Percentiles rank a stretch among this genome's conserved stretches.
Evolutionary conservation across 2,888 invertebrate genomes (phyloP).

Genomic region (Anorthoa munda): DNA sequence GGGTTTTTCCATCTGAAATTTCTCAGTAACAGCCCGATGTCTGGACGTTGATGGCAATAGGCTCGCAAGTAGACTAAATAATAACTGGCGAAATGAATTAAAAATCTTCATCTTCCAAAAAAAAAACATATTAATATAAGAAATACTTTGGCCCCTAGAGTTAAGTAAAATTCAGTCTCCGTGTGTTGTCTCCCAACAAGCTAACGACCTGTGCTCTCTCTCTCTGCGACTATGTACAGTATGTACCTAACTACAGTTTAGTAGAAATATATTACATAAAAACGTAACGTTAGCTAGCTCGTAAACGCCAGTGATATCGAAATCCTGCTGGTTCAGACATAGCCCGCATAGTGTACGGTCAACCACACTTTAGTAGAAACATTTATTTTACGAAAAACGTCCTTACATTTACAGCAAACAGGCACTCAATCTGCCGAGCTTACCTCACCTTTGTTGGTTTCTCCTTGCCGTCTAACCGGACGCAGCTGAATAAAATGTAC

Average conservation of each 20-base stretch:
- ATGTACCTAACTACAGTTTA: neutral
- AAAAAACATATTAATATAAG: too few species aligned
- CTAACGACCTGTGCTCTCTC: neutral
- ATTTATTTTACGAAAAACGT: neutral
- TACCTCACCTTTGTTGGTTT: neutral
- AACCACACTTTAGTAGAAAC: neutral
- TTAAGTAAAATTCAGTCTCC: neutral
- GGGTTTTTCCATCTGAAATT: too few species aligned
- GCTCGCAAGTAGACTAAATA: too few species aligned
- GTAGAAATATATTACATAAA: neutral
- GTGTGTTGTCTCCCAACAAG: neutral
- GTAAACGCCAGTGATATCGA: slow-evolving; percentile 10
- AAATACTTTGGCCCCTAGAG: too few species aligned
- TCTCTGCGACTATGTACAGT: too few species aligned
- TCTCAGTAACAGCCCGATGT: too few species aligned
- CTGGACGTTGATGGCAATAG: too few species aligned
- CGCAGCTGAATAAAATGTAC: neutral
- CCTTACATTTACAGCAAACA: neutral
- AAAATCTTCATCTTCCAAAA: neutral
- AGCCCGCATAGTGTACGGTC: slow-evolving; percentile 24
- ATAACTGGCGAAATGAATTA: too few species aligned
- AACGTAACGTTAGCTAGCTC: slow-evolving; percentile 14
- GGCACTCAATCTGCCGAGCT: neutral
- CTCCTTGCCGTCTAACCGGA: neutral
- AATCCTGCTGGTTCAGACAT: slow-evolving; percentile 17